Percentiles rank a stretch among this genome's conserved stretches.
These are phyloP conservation scores for Eleginops maclovinus DNA, from an alignment of 2,113 vertebrate species.

Conservation along the genomic window DNA sequence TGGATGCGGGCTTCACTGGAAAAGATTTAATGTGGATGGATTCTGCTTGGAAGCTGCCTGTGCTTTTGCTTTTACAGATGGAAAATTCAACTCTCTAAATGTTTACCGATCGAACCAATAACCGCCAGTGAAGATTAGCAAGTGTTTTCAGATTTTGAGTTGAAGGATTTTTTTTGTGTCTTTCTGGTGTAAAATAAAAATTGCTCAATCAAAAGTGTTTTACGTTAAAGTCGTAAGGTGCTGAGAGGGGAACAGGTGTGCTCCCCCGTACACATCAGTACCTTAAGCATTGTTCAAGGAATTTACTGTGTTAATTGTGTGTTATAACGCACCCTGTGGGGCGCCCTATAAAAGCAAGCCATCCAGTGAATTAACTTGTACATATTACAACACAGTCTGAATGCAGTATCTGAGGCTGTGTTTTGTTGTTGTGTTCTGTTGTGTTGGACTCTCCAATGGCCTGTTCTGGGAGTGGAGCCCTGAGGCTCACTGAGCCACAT, in stretches of 20 bases:
- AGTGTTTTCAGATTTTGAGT: constrained; percentile 22
- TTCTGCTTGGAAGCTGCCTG: constrained; percentile 53
- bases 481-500: constrained; percentile 70
- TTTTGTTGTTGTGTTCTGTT: constrained; percentile 58
- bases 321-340: constrained; percentile 68
- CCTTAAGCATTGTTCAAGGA: constrained; percentile 66
- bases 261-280: constrained; percentile 36
- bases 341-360: constrained; percentile 67
- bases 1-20: constrained; percentile 62
- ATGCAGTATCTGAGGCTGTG: constrained; percentile 60
- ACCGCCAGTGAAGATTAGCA: constrained; percentile 25
- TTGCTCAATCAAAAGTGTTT: constrained; percentile 18
- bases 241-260: constrained; percentile 56
- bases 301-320: constrained; percentile 74
- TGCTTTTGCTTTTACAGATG: constrained; percentile 52
- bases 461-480: constrained; percentile 60
- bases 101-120: background rate
- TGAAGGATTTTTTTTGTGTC: constrained; percentile 34
- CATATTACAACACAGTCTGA: constrained; percentile 59
- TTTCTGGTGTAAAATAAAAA: constrained; percentile 23
- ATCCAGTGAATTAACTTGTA: constrained; percentile 73
- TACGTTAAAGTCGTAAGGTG: constrained; percentile 26
- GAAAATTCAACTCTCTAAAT: constrained; percentile 47
- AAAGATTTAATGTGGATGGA: constrained; percentile 57
- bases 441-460: constrained; percentile 57